Evolutionary conservation across 2,797 vertebrate species (phyloP), one percentile per base, ranked within the genome.

Genomic region (Myotis daubentonii): DNA sequence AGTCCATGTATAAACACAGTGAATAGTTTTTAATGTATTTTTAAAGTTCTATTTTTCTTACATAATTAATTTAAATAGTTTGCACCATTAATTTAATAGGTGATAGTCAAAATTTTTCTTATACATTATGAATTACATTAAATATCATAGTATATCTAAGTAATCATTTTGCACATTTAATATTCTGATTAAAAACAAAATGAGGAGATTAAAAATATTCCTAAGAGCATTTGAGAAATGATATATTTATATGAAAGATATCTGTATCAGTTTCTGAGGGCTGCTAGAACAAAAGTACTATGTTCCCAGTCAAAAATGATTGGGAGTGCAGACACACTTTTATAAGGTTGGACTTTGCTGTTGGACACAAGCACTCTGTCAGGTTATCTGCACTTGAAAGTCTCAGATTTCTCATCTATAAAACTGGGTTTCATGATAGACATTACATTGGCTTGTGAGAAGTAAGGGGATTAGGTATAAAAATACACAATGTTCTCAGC

Each of bases 31-130:
- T 80, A 80, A 81, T 86, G 8, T 49, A 47, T 81, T 85, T 94
- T 94, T 68, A 94, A 68, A 92, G 30, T 94, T 30, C 41, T 66
- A 47, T 76, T 90, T 90, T 81, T n/a, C 41, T n/a, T 60, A 44
- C 44, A 75, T 95, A 91, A 86, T 88, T 89, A 87, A 92, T 80
- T 88, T 57, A 84, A 94, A 71, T 13, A 83, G 44, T 94, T 83
- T 71, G 10, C 47, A 87, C 91, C 38, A 84, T 57, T 81, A 68
- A 88, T 82, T 85, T 74, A 93, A 41, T 79, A 87, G 38, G 30
- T 84, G 60, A 19, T 81, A 80, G 28, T 60, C 49, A 93, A 81
- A 68, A 36, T 70, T 94, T 93, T 87, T 19, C 25, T 57, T 60
- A 44, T 25, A 8, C 57, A 62, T 94, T 76, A 60, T 93, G 49